Conservation (phyloP, 1,140 invertebrate species). For the Leptoteleia sp. region DNA sequence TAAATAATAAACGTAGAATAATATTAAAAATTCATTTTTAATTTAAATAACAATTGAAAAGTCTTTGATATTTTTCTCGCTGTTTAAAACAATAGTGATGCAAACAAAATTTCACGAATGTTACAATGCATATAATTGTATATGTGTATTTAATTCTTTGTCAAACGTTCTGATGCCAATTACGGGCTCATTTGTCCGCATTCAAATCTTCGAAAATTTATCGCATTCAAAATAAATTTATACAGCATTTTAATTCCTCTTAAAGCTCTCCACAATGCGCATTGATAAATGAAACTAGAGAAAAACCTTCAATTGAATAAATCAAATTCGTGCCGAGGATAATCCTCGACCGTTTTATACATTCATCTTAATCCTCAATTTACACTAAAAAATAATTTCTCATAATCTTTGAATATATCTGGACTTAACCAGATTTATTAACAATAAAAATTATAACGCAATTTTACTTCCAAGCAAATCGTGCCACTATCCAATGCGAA, state of each 20-base stretch:
- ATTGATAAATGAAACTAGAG: background rate
- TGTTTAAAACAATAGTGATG: no score
- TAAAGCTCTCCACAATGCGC: background rate
- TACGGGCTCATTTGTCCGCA: background rate
- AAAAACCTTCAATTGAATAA: slow-evolving; percentile 8
- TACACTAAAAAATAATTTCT: slow-evolving; percentile 7
- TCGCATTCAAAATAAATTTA: background rate
- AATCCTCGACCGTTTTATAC: slow-evolving; percentile 2
- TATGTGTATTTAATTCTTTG: background rate
- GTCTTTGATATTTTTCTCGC: no score
- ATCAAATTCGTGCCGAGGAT: background rate
- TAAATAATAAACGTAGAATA: no score
- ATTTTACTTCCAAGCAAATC: no score
- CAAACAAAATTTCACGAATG: no score
- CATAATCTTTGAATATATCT: background rate
- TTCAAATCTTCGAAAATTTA: background rate
- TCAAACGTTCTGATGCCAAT: background rate
- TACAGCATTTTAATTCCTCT: slow-evolving; percentile 2
- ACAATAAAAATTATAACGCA: background rate
- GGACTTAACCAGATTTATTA: background rate
- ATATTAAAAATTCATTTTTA: no score
- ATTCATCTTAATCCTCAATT: slow-evolving; percentile 6
- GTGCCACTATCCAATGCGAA: no score
- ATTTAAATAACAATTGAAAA: no score
- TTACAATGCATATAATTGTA: no score